Base-by-base conservation (phyloP, 1,140 invertebrate genomes). In the Anthonomus grandis region DNA sequence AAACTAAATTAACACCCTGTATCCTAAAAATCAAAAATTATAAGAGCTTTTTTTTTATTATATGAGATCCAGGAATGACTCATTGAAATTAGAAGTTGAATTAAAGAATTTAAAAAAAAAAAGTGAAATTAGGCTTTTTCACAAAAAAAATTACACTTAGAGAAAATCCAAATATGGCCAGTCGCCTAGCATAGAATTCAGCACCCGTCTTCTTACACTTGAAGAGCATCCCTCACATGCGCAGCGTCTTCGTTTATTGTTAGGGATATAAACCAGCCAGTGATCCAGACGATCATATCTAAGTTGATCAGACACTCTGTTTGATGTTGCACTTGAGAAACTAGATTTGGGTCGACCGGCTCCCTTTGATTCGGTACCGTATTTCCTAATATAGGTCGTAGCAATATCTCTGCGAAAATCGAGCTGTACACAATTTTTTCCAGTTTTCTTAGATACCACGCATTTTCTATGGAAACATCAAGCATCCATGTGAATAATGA, bases 381-480 rank as follows among this genome's bases (percentile, higher is more conserved):
- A 60, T 59, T 54, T 62, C 44, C 17, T 31, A 23, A 59, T 46
- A 52, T 63, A 65, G 15, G 53, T 39, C 10, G 47, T 44, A 6
- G 62, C 61, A 31, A 67, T 61, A 52, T 63, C 42, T 46, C 61
- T 18, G 19, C 61, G 12, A 57, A 68, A 69, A 22, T 60, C 27
- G 24, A 66, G 47, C 42, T 69, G 64, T 19, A 31, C 42, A 12
- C 58, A 13, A 41, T 31, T 23, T 23, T 52, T 44, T 34, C 50
- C 60, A 38, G 49, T 51, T 49, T 62, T 59, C 61, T 65, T 62
- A 36, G 45, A 46, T 66, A 58, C 60, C 70, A 74, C n/a, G 69
- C 69, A 62, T 73, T 73, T 58, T 70, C 60, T n/a, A 67, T 48
- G 17, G 50, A 34, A 27, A 59, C 65, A 60, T 72, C 66, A 18